Evolutionary conservation across 1,140 invertebrate genomes (phyloP), one percentile per base, ranked within the genome.

Genomic region (Pseudomyrmex cubaensis): DNA sequence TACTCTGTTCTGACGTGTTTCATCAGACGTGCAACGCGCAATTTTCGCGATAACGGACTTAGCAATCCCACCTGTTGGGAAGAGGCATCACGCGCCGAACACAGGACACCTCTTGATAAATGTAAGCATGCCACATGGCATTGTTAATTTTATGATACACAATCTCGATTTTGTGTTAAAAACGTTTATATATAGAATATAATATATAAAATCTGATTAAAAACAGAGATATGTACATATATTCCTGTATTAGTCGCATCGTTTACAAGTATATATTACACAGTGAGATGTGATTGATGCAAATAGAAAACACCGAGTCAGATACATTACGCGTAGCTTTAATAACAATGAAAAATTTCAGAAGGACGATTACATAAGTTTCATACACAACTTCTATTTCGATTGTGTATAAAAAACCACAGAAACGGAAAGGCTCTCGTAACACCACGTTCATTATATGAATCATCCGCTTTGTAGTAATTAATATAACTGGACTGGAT

Each of bases 21-120:
- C 85, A 72, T 87, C 86, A 87, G 22, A 50, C 48, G 25, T 56
- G 85, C 52, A 59, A 67, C n/a, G 46, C 5, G 61, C 57, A 75
- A 83, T 54, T 70, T 87, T 7, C 22, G 13, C 20, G 75, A 66
- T 78, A 85, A 78, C 48, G 46, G 50, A 56, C 69, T 63, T 83
- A 77, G 48, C 12, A 74, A 63, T 75, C 44, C 22, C 10, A 46
- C 5, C 59, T 52, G 35, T 35, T 35, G 4, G 25, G 20, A 46
- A 44, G 80, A 25, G 35, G 0, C 35, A 35, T 35, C 48, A 62
- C 4, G 10, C 1, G 63, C 63, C 46, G 12, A 67, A 46, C 17
- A 50, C 4, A 7, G 7, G 13, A 56, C 35, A 35, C 3, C 13
- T 12, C 0, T 3, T 54, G 48, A 56, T 44, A 64, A 54, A 56